These are phyloP conservation scores for Dromaius novaehollandiae DNA, from an alignment of 2,113 vertebrate genomes.

Conservation along the genomic window DNA sequence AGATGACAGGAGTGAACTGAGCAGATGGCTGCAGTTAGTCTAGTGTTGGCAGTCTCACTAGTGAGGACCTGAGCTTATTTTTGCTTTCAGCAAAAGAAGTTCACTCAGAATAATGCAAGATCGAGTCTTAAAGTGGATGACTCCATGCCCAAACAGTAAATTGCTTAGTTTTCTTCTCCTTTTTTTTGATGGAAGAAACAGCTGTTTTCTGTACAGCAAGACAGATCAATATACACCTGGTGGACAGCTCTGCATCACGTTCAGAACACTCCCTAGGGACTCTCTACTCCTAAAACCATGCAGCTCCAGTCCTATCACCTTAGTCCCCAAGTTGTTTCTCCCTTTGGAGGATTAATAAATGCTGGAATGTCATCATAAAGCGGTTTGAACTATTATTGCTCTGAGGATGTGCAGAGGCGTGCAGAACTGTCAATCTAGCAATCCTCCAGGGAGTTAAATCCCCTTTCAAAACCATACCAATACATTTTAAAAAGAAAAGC, in stretches of 20 bases:
- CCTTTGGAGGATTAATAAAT: background rate
- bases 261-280: background rate
- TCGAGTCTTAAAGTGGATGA: background rate
- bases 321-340: background rate
- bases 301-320: background rate
- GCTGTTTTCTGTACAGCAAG: background rate
- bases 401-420: background rate
- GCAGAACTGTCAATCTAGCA: background rate
- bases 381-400: background rate
- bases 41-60: background rate
- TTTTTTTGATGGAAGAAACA: background rate
- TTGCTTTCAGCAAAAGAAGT: background rate
- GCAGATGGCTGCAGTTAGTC: background rate
- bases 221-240: accelerated
- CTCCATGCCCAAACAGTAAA: background rate
- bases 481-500: background rate
- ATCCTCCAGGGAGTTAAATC: background rate
- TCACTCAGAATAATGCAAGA: background rate
- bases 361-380: background rate
- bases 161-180: background rate
- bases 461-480: background rate
- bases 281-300: background rate
- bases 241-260: background rate
- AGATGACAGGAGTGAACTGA: background rate
- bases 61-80: background rate